Conservation (phyloP, 2,797 vertebrate genomes). For the Synaphobranchus kaupii region DNA sequence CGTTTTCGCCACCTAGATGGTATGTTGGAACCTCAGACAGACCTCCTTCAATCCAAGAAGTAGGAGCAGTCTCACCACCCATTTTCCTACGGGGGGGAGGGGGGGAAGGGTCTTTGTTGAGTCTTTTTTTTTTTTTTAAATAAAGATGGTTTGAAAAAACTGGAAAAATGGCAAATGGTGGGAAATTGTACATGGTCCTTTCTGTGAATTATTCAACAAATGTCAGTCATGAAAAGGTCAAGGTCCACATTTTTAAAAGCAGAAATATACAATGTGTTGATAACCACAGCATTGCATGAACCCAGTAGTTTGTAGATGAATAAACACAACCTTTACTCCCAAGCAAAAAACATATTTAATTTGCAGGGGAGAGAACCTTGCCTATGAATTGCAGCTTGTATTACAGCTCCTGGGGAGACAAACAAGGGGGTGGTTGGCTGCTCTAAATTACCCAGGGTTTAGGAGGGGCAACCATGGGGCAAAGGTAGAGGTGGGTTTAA, state of each 20-base stretch:
- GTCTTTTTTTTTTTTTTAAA: not conserved
- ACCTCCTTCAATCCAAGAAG: conserved; percentile 26
- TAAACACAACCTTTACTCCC: not conserved
- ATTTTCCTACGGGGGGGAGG: conserved; percentile 69
- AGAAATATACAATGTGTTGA: not conserved
- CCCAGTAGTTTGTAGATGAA: not conserved
- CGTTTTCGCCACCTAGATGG: conserved; percentile 52
- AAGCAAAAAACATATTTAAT: not conserved
- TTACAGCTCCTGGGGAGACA: not conserved
- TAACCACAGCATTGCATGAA: not conserved
- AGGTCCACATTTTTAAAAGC: not conserved
- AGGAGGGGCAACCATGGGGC: not conserved
- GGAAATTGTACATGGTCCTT: too few relatives aligned
- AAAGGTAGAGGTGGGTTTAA: not conserved
- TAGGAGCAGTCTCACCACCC: conserved; percentile 39
- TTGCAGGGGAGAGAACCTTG: not conserved
- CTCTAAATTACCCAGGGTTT: not conserved
- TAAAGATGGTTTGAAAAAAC: not conserved
- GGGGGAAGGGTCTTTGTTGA: not conserved
- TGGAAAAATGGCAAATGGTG: too few relatives aligned
- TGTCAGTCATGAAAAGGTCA: not conserved
- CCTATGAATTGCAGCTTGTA: too few relatives aligned
- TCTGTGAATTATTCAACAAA: not conserved
- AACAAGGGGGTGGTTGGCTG: not conserved
- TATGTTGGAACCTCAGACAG: conserved; percentile 44